Conservation (phyloP, 2,888 invertebrate genomes). For the Pyralis farinalis region DNA sequence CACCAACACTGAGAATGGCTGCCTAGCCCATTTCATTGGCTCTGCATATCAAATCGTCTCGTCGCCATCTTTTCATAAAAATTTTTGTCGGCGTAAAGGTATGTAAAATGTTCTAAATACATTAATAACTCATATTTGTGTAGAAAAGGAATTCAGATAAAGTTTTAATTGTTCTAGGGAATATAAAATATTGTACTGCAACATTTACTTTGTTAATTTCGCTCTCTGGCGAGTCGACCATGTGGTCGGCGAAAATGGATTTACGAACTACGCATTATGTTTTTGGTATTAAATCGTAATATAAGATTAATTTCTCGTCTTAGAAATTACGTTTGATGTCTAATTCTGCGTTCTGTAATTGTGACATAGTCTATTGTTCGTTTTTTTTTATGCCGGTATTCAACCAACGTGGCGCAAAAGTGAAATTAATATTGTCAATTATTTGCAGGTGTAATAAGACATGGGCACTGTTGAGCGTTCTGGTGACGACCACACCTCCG, state of each 20-base stretch:
- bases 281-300: slow-evolving; percentile 39
- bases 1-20: too few species aligned
- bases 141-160: slow-evolving; percentile 18
- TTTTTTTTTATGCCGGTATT: slow-evolving; percentile 39
- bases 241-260: slow-evolving; percentile 63
- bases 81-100: slow-evolving; percentile 68
- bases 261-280: slow-evolving; percentile 73
- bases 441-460: slow-evolving; percentile 59
- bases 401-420: slow-evolving; percentile 68
- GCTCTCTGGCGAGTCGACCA: slow-evolving; percentile 43
- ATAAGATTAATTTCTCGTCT: slow-evolving; percentile 10
- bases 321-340: background rate
- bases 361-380: slow-evolving; percentile 17
- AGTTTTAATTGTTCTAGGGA: slow-evolving; percentile 18
- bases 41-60: slow-evolving; percentile 24
- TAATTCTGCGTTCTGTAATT: slow-evolving; percentile 5
- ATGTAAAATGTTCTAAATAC: slow-evolving; percentile 46
- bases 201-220: slow-evolving; percentile 22
- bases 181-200: slow-evolving; percentile 25
- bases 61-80: slow-evolving; percentile 73
- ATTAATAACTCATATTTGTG: slow-evolving; percentile 29
- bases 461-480: slow-evolving; percentile 86
- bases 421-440: slow-evolving; percentile 24
- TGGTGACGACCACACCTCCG: slow-evolving; percentile 83
- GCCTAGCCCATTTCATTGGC: too few species aligned